Evolutionary conservation across 2,888 invertebrate genomes (phyloP).

Genomic region (Drosophila testacea): DNA sequence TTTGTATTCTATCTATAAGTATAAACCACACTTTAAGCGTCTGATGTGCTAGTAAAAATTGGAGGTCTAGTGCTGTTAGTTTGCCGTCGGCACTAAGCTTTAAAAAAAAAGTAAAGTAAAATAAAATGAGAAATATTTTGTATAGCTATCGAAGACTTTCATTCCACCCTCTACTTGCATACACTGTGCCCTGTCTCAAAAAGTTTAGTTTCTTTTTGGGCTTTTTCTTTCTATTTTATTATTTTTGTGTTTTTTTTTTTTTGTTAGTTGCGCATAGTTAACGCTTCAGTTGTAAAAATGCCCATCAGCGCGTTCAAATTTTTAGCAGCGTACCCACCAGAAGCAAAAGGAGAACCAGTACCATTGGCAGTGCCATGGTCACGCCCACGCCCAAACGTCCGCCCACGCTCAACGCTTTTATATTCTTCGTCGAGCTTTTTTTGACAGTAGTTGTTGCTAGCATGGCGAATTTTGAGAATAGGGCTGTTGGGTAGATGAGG

Average conservation of each 20-base stretch:
- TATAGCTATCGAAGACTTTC: slow-evolving; percentile 48
- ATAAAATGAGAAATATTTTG: slow-evolving; percentile 72
- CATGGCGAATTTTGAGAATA: background rate
- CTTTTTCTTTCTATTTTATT: slow-evolving; percentile 19
- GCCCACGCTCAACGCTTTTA: slow-evolving; percentile 50
- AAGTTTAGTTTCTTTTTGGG: slow-evolving; percentile 6
- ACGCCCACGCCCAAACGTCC: slow-evolving; percentile 27
- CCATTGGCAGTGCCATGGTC: slow-evolving; percentile 23
- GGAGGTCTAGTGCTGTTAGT: slow-evolving; percentile 27
- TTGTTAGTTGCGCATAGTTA: slow-evolving; percentile 72
- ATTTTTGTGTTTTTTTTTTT: slow-evolving; percentile 26
- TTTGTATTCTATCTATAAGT: background rate
- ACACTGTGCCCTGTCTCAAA: slow-evolving; percentile 7
- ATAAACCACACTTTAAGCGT: background rate
- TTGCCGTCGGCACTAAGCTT: slow-evolving; percentile 41
- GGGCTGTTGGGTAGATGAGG: background rate
- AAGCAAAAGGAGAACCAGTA: slow-evolving; percentile 9
- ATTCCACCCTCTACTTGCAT: background rate
- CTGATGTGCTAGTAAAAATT: slow-evolving; percentile 41
- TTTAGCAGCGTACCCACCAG: slow-evolving; percentile 53
- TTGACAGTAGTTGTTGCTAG: slow-evolving; percentile 26
- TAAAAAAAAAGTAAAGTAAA: slow-evolving; percentile 33
- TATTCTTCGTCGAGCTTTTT: slow-evolving; percentile 53
- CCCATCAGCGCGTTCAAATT: slow-evolving; percentile 76
- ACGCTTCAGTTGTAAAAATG: slow-evolving; percentile 79